Percentiles rank a stretch among this genome's conserved stretches.
phyloP scores from a whole-genome alignment of 2,797 vertebrate genomes.

The Chelon labrosus region DNA sequence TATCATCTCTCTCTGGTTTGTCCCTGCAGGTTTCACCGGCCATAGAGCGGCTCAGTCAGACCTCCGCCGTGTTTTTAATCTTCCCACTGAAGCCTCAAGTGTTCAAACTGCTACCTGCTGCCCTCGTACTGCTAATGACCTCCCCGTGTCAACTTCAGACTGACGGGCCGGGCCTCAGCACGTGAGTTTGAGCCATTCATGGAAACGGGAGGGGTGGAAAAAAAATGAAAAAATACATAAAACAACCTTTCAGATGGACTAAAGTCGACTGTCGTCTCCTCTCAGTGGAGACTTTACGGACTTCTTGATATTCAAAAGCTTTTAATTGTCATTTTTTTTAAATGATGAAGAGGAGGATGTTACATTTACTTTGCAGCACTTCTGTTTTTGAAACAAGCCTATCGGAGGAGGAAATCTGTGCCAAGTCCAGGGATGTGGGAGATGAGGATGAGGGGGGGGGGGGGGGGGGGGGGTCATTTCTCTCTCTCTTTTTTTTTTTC shows the following conservation, averaged over 20 bases:
- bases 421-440: constrained; percentile 38
- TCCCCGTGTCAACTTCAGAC: constrained; percentile 15
- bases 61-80: constrained; percentile 73
- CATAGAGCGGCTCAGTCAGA: constrained; percentile 83
- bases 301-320: constrained; percentile 75
- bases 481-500: constrained; percentile 35
- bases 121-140: constrained; percentile 65
- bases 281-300: constrained; percentile 60
- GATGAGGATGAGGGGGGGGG: constrained; percentile 21
- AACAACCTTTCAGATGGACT: constrained; percentile 15
- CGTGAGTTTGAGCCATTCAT: constrained; percentile 18
- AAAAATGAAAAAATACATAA: neutral
- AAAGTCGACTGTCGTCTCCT: constrained; percentile 48
- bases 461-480: too few species aligned
- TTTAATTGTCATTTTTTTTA: constrained; percentile 65
- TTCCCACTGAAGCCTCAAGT: constrained; percentile 84
- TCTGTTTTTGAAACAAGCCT: constrained; percentile 41
- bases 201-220: constrained; percentile 19
- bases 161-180: constrained; percentile 23
- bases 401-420: constrained; percentile 56
- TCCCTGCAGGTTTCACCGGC: constrained; percentile 93
- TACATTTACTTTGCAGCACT: constrained; percentile 68
- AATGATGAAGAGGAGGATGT: constrained; percentile 45
- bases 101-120: constrained; percentile 86
- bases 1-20: neutral